A percentile compares a stretch with the other conserved stretches of the same genome.
Conservation (phyloP, 2,888 invertebrate genomes). For the Sinodicranocentrus sp. region DNA sequence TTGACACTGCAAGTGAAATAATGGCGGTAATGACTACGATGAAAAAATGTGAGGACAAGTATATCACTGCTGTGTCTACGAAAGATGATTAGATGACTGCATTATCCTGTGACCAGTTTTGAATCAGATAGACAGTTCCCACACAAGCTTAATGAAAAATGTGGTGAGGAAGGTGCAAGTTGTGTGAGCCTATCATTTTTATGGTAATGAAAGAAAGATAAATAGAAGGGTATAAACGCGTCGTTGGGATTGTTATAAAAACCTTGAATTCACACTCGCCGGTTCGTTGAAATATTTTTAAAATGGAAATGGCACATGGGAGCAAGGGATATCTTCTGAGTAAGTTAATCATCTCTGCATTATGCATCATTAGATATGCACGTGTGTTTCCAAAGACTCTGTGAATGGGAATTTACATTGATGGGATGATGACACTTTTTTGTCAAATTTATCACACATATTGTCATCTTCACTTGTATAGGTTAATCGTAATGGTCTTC, state of each 20-base stretch:
- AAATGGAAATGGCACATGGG: background rate
- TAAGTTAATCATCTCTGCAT: no score
- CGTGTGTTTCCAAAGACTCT: background rate
- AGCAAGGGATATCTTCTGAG: no score
- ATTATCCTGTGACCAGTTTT: background rate
- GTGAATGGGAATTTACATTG: background rate
- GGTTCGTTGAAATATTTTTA: background rate
- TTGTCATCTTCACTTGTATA: background rate
- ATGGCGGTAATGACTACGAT: background rate
- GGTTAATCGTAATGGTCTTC: background rate
- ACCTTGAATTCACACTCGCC: background rate
- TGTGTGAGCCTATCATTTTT: background rate
- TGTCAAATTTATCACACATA: background rate
- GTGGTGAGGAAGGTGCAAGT: background rate
- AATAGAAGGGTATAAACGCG: no score
- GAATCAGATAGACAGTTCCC: background rate
- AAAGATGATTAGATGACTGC: constrained; percentile 4
- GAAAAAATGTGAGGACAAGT: constrained; percentile 19
- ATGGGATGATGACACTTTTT: background rate
- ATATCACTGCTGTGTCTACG: constrained; percentile 10
- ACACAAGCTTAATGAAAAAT: constrained; percentile 1
- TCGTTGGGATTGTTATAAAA: background rate
- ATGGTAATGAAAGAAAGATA: background rate
- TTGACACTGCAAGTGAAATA: constrained; percentile 13
- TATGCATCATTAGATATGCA: constrained; percentile 11